Base-by-base conservation (phyloP, 2,888 invertebrate species). In the Sarcophaga carnaria region DNA sequence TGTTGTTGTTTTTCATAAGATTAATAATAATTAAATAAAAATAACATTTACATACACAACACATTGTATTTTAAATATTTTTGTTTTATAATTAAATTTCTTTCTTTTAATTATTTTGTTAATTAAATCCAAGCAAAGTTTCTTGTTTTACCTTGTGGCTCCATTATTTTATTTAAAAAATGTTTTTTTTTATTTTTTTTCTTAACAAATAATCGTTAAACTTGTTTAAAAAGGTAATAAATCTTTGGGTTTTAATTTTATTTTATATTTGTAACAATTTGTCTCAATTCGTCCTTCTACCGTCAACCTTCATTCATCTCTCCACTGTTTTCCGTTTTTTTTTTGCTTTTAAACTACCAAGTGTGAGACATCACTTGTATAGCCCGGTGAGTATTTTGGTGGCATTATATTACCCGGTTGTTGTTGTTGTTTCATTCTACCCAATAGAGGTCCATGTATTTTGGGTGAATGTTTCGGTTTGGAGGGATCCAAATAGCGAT, bases 311-410 rank as follows among this genome's bases (percentile, higher is more conserved):
- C n/a, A 83, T 22, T 22, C 59, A 37, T 63, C 59, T 2, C 17
- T 70, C 54, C 1, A 11, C 64, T 60, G 47, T 49, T 25, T 54
- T 63, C 8, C 4, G 72, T 25, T 2, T 76, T 70, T 47, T 20
- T 22, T 70, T 60, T 14, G 37, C 22, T 63, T 66, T 94, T 94
- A 97, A 91, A 97, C 96, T 89, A 97, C 96, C 88, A 97, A 94
- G 93, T 97, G 97, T 22, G 97, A 97, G 0, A 97, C 97, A 92
- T 97, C 96, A 83, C 96, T 96, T 59, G 97, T 96, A 91, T 96
- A 97, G 4, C 96, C 97, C 2, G 96, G 96, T 86, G 96, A 94
- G 92, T 96, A 96, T 88, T 96, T 94, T 6, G 96, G 96, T 77
- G 96, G 96, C 85, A 95, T 85, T 72, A 91, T 88, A 87, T 90